A percentile compares a stretch with the other conserved stretches of the same genome.
These are phyloP conservation scores for Melolontha melolontha DNA, from an alignment of 2,888 invertebrate genomes.

Conservation along the genomic window DNA sequence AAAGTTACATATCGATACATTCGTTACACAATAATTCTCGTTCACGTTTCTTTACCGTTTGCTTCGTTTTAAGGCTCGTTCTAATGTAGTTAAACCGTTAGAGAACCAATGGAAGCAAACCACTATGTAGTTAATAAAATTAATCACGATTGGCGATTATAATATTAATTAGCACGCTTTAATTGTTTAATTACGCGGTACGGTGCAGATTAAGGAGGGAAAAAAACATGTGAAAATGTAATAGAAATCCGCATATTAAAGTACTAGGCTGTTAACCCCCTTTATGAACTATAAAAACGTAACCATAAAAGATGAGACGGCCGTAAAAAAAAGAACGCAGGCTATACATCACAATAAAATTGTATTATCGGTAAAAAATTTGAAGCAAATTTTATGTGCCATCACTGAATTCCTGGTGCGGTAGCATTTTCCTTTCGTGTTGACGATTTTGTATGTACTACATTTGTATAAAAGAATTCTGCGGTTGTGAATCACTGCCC, in stretches of 20 bases:
- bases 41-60: slow-evolving; percentile 26
- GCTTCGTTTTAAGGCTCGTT: slow-evolving; percentile 18
- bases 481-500: no score
- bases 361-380: slow-evolving; percentile 36
- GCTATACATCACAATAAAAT: slow-evolving; percentile 36
- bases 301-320: slow-evolving; percentile 33
- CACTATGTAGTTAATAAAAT: background rate
- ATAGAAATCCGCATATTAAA: slow-evolving; percentile 36
- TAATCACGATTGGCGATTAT: slow-evolving; percentile 10
- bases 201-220: slow-evolving; percentile 15
- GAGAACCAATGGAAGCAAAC: background rate
- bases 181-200: slow-evolving; percentile 1
- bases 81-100: background rate
- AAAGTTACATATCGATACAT: slow-evolving; percentile 22
- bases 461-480: no score
- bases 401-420: slow-evolving; percentile 5
- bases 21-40: slow-evolving; percentile 17
- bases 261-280: slow-evolving; percentile 31
- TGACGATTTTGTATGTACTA: no score
- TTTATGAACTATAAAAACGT: slow-evolving; percentile 38
- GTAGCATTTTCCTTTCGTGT: no score
- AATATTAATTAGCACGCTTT: slow-evolving; percentile 23
- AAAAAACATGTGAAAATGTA: slow-evolving; percentile 21
- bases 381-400: slow-evolving; percentile 28
- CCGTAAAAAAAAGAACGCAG: slow-evolving; percentile 31